phyloP scores from a whole-genome alignment of 2,888 invertebrate species.

The Troglohyphantes excavatus region DNA sequence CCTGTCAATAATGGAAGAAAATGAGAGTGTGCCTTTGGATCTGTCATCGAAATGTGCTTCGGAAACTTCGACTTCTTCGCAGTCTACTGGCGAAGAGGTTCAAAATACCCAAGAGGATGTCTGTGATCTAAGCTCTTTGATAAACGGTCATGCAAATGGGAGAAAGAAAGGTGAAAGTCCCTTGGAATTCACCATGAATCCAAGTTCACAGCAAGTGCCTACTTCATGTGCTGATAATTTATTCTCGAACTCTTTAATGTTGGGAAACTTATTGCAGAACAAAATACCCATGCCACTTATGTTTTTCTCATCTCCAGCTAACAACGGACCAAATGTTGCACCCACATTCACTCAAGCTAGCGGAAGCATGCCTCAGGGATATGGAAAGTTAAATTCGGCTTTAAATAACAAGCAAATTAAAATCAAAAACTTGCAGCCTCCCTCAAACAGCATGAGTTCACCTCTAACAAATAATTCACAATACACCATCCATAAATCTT shows the following conservation, averaged over 20 bases:
- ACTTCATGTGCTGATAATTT: neutral
- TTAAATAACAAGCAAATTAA: constrained; percentile 29
- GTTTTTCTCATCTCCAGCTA: constrained; percentile 29
- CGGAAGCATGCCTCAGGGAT: neutral
- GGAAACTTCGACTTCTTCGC: neutral
- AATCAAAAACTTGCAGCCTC: constrained; percentile 29
- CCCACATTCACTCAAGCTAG: neutral
- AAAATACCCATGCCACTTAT: constrained; percentile 24
- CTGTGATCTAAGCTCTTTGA: constrained; percentile 8
- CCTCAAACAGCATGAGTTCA: neutral
- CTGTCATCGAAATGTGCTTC: constrained; percentile 65
- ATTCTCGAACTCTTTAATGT: neutral
- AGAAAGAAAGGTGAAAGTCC: constrained; percentile 1
- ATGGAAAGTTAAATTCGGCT: constrained; percentile 16
- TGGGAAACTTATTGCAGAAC: constrained; percentile 32
- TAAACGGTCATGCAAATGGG: neutral
- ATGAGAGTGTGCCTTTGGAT: constrained; percentile 74
- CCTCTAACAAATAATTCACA: constrained; percentile 18
- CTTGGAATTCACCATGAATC: neutral
- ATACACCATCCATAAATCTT: constrained; percentile 64
- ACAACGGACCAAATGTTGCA: neutral
- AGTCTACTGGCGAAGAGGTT: constrained; percentile 2
- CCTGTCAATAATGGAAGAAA: constrained; percentile 75
- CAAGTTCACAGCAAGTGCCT: neutral
- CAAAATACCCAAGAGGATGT: constrained; percentile 20